Base-by-base conservation (phyloP, 2,113 vertebrate genomes). In the Psammodynastes pulverulentus region DNA sequence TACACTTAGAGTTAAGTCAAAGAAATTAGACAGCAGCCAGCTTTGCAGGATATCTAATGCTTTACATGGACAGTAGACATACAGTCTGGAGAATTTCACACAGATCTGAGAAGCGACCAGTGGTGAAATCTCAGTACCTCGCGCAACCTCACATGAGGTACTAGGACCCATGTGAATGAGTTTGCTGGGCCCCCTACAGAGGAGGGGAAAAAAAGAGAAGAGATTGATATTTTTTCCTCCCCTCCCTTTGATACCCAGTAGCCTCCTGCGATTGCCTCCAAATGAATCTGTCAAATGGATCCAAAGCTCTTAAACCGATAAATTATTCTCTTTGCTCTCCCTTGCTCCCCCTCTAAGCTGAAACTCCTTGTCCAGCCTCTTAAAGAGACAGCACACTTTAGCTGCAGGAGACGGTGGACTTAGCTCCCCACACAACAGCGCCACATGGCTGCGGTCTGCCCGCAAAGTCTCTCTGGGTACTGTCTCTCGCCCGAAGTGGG, bases 381-480 rank as follows among this genome's bases (percentile, higher is more conserved):
- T 99, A 99, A 99, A 99, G 98, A 98, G 98, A 98, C 98, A 98
- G 98, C 96, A 95, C 97, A 94, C 96, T 96, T 85, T 89, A 24
- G 52, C 91, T 89, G 91, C 93, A 93, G 93, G 95, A 93, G 95
- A 92, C 92, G 89, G 53, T 89, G 79, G 85, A 89, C 94, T 58
- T 92, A 12, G 94, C 96, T 93, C 95, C 95, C 94, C 96, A 94
- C 95, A 92, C 92, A 39, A 46, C 92, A 34, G 94, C 94, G 96
- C 95, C 86, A 52, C 94, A 89, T 90, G 93, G 91, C 95, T 95
- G 86, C 1, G 92, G 88, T 94, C 89, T 56, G 67, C 93, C n/a
- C 67, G 67, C n/a, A 49, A 88, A 93, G 94, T 93, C 95, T 92
- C 95, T 96, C 94, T 19, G 92, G 95, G 92, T 91, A 84, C 89